Base-by-base conservation (phyloP, 2,797 vertebrate species). In the Pristis pectinata region DNA sequence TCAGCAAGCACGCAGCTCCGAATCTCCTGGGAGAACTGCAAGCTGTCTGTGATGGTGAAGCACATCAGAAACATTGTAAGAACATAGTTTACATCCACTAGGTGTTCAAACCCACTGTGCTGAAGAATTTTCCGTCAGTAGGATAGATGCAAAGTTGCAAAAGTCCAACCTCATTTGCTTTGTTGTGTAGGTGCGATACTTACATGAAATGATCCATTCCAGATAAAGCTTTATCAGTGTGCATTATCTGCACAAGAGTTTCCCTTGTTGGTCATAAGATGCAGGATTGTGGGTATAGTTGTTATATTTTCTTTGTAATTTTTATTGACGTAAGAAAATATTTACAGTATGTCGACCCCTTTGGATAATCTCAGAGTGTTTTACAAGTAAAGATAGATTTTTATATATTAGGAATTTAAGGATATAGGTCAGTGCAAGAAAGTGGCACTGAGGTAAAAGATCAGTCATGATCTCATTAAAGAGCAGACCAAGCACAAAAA, bases 1-100 rank as follows among this genome's bases (percentile, higher is more conserved):
- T 53, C 92, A 34, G 70, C 70, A 11, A 94, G 97, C 95, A 97
- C 98, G 95, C 98, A 98, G 96, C 96, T 98, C 91, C 95, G 94
- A 87, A 96, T 98, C 92, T 97, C 97, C 11, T 96, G 97, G 0
- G 95, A 96, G 34, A 95, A 96, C 95, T 80, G 15, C 3, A 97
- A 96, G 56, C 97, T 98, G 83, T 98, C 97, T 0, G 95, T 98
- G 94, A 95, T 98, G 96, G 96, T 98, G 77, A 98, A 98, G 95
- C 97, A 98, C 95, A 96, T 98, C 95, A 97, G 97, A 95, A 97
- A 98, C 95, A 95, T 98, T 7, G 98, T 98, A 95, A 98, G 98
- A 98, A 74, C 44, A 34, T 34, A 34, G 41, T 19, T 53, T 72
- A 93, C 64, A 93, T 72, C 9, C 67, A 13, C 19, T 6, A 15